These are phyloP conservation scores for Drosophila mulleri DNA, from an alignment of 2,888 invertebrate genomes.

Conservation along the genomic window DNA sequence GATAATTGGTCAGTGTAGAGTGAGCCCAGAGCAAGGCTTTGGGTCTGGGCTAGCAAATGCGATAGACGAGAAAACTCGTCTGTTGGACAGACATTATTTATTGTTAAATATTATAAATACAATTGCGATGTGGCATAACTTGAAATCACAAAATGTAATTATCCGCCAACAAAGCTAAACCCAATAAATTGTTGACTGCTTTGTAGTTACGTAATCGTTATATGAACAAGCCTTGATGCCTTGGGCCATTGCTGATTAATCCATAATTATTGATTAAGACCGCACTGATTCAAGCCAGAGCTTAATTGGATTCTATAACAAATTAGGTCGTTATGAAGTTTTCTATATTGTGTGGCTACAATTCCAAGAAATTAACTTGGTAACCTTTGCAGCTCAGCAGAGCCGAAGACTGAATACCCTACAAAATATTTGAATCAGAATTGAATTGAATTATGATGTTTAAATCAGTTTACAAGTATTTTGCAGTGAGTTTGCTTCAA, in stretches of 20 bases:
- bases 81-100: too few species aligned
- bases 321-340: conserved; percentile 1
- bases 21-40: neutral
- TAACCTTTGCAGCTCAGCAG: conserved; percentile 42
- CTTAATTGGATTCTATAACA: conserved; percentile 23
- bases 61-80: too few species aligned
- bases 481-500: neutral
- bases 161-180: neutral
- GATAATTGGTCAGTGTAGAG: conserved; percentile 10
- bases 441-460: neutral
- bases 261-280: neutral
- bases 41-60: neutral
- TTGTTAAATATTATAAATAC: too few species aligned
- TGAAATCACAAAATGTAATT: neutral
- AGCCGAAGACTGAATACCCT: too few species aligned
- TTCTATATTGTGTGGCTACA: conserved; percentile 26
- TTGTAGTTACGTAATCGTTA: neutral
- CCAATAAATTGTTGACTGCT: neutral
- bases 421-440: too few species aligned
- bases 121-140: too few species aligned
- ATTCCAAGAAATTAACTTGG: conserved; percentile 35
- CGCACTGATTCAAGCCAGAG: neutral
- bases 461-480: neutral
- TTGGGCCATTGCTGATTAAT: neutral
- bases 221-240: neutral